Evolutionary conservation across 2,113 vertebrate species (phyloP), one percentile per base, ranked within the genome.

Genomic region (Tragulus kanchil): DNA sequence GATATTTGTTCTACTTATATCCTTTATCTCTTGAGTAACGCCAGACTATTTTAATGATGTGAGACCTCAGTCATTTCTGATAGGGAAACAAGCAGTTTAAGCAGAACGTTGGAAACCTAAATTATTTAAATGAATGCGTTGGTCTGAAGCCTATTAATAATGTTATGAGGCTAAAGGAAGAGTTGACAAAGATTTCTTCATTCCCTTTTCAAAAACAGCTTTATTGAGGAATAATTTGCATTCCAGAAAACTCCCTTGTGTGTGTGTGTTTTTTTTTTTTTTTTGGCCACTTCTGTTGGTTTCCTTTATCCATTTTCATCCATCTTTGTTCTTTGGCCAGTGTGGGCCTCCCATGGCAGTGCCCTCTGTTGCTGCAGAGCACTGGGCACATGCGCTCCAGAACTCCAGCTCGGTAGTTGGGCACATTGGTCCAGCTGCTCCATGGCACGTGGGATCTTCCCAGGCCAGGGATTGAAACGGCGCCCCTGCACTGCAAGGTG

Each of bases 41-140:
- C 21, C 45, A 90, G n/a, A 61, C 73, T 92, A 81, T 87, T 92
- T 81, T 87, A 92, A 64, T 87, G 69, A 48, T 81, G 26, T n/a
- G 21, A 95, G 56, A 95, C 25, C 15, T 62, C 48, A 36, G n/a
- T 64, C 81, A 9, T 95, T 87, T 64, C n/a, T 64, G 8, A 58
- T 16, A 79, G 65, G 10, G 58, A 89, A 84, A 84, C 17, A 26
- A n/a, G 6, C 28, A 61, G 56, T 64, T 92, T 65, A 52, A 88
- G 64, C 65, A 88, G 67, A 64, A 75, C 28, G 17, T 73, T 62
- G 83, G 54, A 23, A 64, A 8, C 45, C n/a, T 92, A 17, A 48
- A 3, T 61, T 91, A 42, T 75, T 82, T 92, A 88, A 71, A 58
- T 69, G 48, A 45, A 21, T 56, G 59, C 52, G 28, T 26, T 82